Conservation (phyloP, 2,888 invertebrate genomes). For the Reticulitermes lucifugus region DNA sequence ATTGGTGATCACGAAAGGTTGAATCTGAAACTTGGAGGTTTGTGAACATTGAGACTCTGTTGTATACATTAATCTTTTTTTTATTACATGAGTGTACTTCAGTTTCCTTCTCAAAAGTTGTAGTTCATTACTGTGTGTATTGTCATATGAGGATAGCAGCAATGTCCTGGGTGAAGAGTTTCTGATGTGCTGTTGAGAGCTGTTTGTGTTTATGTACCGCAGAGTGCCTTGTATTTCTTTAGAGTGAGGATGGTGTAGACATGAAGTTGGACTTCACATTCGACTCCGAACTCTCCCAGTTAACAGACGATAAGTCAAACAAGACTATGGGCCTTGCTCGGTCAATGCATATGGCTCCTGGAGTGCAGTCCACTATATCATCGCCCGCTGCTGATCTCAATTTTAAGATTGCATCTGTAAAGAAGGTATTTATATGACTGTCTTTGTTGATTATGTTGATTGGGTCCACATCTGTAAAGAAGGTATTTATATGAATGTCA, state of each 20-base stretch:
- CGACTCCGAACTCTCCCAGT: slow-evolving; percentile 82
- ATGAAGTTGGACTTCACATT: slow-evolving; percentile 94
- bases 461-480: slow-evolving; percentile 80
- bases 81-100: too few species aligned
- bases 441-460: too few species aligned
- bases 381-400: slow-evolving; percentile 90
- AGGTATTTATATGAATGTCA: slow-evolving; percentile 61
- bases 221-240: not conserved
- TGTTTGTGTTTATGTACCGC: too few species aligned
- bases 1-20: too few species aligned
- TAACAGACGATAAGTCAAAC: slow-evolving; percentile 77
- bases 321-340: slow-evolving; percentile 68
- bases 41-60: too few species aligned
- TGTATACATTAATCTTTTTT: too few species aligned
- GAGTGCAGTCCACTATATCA: slow-evolving; percentile 79
- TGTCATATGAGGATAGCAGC: too few species aligned
- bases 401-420: slow-evolving; percentile 94
- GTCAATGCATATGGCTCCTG: slow-evolving; percentile 70
- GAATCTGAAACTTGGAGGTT: too few species aligned
- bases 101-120: too few species aligned
- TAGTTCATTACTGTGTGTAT: too few species aligned
- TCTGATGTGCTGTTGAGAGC: too few species aligned
- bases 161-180: too few species aligned
- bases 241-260: slow-evolving; percentile 80
- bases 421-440: slow-evolving; percentile 68